A percentile compares a stretch with the other conserved stretches of the same genome.
These are phyloP conservation scores for Aphrocallistes beatrix DNA, from an alignment of 37 sponge, comb jelly and placozoan species.

Conservation along the genomic window DNA sequence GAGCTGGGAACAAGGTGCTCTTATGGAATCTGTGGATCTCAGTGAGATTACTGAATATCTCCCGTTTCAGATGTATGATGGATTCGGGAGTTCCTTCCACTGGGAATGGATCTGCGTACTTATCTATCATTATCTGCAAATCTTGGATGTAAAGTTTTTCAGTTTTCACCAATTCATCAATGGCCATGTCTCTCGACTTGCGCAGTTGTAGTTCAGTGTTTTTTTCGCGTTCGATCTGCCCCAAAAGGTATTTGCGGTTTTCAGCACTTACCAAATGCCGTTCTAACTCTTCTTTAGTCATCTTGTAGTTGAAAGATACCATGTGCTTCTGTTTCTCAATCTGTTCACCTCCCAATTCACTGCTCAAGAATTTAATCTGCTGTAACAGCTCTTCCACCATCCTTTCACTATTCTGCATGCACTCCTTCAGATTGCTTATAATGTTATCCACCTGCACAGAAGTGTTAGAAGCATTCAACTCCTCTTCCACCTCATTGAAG, in stretches of 20 bases:
- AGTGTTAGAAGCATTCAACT: background rate
- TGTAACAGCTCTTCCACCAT: slow-evolving; percentile 2
- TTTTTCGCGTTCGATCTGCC: slow-evolving; percentile 6
- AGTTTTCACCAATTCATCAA: background rate
- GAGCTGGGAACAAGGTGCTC: background rate
- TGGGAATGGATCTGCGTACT: background rate
- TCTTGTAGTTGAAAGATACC: slow-evolving; percentile 17
- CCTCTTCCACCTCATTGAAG: background rate
- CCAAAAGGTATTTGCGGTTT: background rate
- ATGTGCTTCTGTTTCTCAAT: slow-evolving; percentile 10
- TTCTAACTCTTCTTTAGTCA: slow-evolving; percentile 8
- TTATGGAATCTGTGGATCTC: background rate
- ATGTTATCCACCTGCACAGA: background rate
- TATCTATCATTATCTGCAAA: background rate
- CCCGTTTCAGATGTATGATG: background rate
- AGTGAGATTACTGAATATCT: background rate
- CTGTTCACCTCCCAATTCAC: background rate
- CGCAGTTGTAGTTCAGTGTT: background rate
- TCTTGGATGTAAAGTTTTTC: background rate
- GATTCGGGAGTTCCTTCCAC: background rate
- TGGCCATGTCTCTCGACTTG: background rate
- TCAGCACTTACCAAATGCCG: background rate
- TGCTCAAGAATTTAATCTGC: background rate
- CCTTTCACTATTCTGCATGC: slow-evolving; percentile 5
- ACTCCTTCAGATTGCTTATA: background rate